These are phyloP conservation scores for Brachycybe producta DNA, from an alignment of 2,888 invertebrate species.

Conservation along the genomic window DNA sequence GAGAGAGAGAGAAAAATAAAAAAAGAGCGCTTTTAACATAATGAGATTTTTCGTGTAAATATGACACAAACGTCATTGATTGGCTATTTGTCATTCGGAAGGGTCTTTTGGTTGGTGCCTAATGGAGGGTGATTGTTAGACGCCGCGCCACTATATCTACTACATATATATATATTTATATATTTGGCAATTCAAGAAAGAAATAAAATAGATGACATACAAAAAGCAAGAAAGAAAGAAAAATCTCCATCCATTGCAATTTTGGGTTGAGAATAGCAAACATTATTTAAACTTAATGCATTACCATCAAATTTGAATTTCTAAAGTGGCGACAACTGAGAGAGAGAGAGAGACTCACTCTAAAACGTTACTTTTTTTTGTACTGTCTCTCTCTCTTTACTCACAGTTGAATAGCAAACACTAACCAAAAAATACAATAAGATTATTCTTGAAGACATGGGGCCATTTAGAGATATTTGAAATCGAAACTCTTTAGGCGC, in stretches of 20 bases:
- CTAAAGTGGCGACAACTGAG: conserved; percentile 18
- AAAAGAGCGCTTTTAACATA: conserved; percentile 20
- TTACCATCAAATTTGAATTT: conserved; percentile 23
- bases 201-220: background rate
- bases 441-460: too few species aligned
- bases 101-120: conserved; percentile 16
- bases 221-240: background rate
- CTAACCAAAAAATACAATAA: too few species aligned
- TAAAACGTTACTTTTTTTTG: too few species aligned
- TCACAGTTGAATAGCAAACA: too few species aligned
- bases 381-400: too few species aligned
- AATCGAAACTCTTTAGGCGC: too few species aligned
- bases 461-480: too few species aligned
- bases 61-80: conserved; percentile 20
- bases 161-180: background rate
- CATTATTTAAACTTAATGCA: conserved; percentile 21
- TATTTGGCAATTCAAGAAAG: background rate
- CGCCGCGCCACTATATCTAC: background rate
- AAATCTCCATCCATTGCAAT: conserved; percentile 17
- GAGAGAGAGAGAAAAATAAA: background rate
- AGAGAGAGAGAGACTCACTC: too few species aligned
- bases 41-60: conserved; percentile 22
- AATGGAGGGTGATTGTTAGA: conserved; percentile 18
- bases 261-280: conserved; percentile 15
- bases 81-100: conserved; percentile 20